These are phyloP conservation scores for Toxotes chatareus DNA, from an alignment of 2,113 vertebrate genomes.

Conservation along the genomic window DNA sequence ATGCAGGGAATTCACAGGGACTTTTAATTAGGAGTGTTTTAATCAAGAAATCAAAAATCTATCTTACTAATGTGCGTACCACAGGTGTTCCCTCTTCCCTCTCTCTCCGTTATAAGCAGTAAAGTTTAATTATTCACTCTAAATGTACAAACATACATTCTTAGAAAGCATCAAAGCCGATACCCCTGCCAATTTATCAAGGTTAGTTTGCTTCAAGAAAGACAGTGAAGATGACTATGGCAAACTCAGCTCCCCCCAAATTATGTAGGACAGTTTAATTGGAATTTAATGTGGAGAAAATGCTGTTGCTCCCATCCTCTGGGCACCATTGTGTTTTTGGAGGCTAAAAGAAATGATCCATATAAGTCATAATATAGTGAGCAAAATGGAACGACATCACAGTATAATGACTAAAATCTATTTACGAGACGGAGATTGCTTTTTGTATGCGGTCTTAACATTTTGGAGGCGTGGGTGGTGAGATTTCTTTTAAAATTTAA, in stretches of 20 bases:
- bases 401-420: neutral
- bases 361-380: constrained; percentile 1
- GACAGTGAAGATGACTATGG: neutral
- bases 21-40: constrained; percentile 43
- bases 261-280: neutral
- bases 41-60: constrained; percentile 24
- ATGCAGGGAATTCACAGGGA: constrained; percentile 13
- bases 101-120: neutral
- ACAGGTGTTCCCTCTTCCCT: neutral
- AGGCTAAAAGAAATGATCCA: neutral
- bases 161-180: neutral
- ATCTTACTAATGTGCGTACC: neutral
- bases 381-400: neutral
- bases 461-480: neutral
- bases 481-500: neutral
- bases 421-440: neutral
- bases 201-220: neutral
- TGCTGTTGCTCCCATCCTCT: neutral
- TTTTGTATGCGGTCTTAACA: neutral
- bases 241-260: neutral
- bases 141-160: neutral
- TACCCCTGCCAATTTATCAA: neutral
- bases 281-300: neutral
- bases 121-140: neutral
- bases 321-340: neutral